Base-by-base conservation (phyloP, 2,113 vertebrate species). In the Psilopogon haemacephalus region DNA sequence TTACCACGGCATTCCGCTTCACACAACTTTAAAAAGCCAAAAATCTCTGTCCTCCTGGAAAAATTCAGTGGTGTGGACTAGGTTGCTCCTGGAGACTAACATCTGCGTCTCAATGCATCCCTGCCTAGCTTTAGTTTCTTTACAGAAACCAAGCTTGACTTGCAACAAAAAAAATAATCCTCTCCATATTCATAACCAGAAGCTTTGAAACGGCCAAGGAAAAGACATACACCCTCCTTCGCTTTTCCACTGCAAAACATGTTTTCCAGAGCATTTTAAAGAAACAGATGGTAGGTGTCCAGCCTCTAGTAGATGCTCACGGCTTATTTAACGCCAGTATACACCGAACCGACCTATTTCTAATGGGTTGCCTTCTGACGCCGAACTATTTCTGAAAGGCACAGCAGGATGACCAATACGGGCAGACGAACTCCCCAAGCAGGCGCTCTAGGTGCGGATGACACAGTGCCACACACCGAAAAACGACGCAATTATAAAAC, bases 371-470 rank as follows among this genome's bases (percentile, higher is more conserved):
- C 75, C 76, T 88, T 83, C 44, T 6, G 69, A 55, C 4, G 69
- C 27, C 69, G 3, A 52, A 32, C 48, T 28, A 15, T 3, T 58
- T 33, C 55, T 5, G 40, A 5, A 20, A 7, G 79, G 9, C 40
- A 5, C 54, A 0, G 59, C 0, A 10, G 67, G 72, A 54, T 11
- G 40, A 33, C 55, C 48, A 9, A 1, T 3, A 21, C 0, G 68
- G 40, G 70, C 37, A 8, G 11, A 60, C 86, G n/a, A 28, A 5
- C 58, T 20, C 80, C 9, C 3, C 14, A 16, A 12, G 86, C 86
- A 2, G 37, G 62, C 71, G 71, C 86, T 48, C 2, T 9, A 6
- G 42, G 33, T 3, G 80, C 30, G 27, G 89, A 48, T 80, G 84
- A 38, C 89, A 80, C 50, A 46, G 58, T 37, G 18, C n/a, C 60